Percentiles rank a stretch among this genome's conserved stretches.
Evolutionary conservation across 1,140 invertebrate genomes (phyloP).

Genomic region (Drosophila varians): DNA sequence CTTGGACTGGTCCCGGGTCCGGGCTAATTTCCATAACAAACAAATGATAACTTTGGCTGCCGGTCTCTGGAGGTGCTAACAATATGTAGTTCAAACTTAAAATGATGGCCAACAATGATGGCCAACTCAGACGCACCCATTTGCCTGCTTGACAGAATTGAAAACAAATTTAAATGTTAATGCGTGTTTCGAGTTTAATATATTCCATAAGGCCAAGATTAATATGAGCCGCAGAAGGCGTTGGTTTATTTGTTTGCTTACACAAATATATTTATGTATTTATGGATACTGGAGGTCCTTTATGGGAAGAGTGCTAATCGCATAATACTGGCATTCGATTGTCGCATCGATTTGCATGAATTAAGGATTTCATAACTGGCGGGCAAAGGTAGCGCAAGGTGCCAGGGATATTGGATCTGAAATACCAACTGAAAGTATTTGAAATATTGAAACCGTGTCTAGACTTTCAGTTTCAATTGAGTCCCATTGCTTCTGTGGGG

Average conservation of each 20-base stretch:
- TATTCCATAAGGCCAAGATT: conserved; percentile 68
- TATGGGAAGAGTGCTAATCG: conserved; percentile 8
- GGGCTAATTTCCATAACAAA: conserved; percentile 64
- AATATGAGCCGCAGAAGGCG: conserved; percentile 52
- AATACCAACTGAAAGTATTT: background rate
- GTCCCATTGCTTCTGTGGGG: conserved; percentile 38
- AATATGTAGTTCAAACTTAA: conserved; percentile 42
- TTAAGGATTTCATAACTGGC: conserved; percentile 50
- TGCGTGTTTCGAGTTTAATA: conserved; percentile 62
- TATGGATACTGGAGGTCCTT: background rate
- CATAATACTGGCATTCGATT: conserved; percentile 40
- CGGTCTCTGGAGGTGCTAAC: conserved; percentile 56
- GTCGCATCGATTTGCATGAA: conserved; percentile 56
- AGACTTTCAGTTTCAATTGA: conserved; percentile 15
- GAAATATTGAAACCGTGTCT: background rate
- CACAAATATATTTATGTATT: background rate
- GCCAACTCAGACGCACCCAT: conserved; percentile 27
- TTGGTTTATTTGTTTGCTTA: conserved; percentile 3
- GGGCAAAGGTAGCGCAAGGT: conserved; percentile 21
- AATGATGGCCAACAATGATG: conserved; percentile 19
- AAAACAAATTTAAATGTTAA: conserved; percentile 81
- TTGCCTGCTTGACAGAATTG: conserved; percentile 61
- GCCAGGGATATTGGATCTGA: background rate
- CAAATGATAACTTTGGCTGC: conserved; percentile 22
- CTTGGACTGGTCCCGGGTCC: background rate